phyloP scores from a whole-genome alignment of 2,113 vertebrate genomes.

The Lanius ludovicianus region DNA sequence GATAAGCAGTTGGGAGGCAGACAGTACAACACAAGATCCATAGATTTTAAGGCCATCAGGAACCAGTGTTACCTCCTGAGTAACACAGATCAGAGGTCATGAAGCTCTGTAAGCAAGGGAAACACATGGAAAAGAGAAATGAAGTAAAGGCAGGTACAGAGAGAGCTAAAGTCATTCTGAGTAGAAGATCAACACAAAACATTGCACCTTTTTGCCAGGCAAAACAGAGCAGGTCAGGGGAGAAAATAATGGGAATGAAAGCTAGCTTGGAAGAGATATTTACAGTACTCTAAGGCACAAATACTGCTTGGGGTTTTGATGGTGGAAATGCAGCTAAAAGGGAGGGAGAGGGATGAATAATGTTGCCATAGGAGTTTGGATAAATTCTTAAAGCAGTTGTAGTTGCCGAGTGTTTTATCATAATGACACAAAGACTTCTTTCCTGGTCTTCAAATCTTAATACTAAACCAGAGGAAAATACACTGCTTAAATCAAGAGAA shows the following conservation, averaged over 20 bases:
- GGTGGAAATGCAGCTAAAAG: neutral
- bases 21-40: neutral
- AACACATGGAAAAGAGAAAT: neutral
- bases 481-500: neutral
- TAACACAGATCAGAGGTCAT: neutral
- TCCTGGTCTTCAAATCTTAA: neutral
- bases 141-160: neutral
- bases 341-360: neutral
- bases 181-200: neutral
- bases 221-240: neutral
- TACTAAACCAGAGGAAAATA: neutral
- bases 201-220: neutral
- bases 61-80: neutral
- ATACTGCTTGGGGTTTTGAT: neutral
- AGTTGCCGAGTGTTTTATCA: neutral
- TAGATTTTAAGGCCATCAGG: neutral
- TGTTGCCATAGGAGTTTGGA: neutral
- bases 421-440: neutral
- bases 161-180: neutral
- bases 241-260: neutral
- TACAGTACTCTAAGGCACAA: neutral
- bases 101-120: neutral
- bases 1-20: neutral
- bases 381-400: neutral
- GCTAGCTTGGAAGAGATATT: neutral